A percentile compares a stretch with the other conserved stretches of the same genome.
Conservation (phyloP, 2,113 vertebrate genomes). For the Pelecanoides urinatrix region DNA sequence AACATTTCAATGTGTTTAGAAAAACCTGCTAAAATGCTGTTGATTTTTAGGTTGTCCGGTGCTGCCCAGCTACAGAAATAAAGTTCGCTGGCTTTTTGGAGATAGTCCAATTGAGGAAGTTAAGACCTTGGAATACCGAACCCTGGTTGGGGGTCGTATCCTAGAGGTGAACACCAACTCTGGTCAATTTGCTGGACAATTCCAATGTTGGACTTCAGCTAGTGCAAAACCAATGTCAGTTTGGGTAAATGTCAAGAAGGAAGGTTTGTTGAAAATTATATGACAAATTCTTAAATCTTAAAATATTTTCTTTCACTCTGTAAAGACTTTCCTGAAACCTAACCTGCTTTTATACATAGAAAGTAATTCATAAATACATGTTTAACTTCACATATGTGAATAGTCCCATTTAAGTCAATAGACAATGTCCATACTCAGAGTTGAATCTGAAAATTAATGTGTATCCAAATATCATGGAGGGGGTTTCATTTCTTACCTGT, state of each 20-base stretch:
- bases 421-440: neutral
- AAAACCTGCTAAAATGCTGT: neutral
- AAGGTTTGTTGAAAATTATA: conserved; percentile 73
- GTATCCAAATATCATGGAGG: neutral
- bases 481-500: neutral
- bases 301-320: neutral
- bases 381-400: neutral
- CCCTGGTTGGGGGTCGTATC: conserved; percentile 74
- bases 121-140: conserved; percentile 59
- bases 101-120: conserved; percentile 68
- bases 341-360: neutral
- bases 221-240: conserved; percentile 70
- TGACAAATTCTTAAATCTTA: conserved; percentile 45
- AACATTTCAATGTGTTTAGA: neutral
- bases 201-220: conserved; percentile 71
- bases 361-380: neutral
- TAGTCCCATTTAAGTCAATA: neutral
- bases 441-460: neutral
- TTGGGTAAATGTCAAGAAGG: conserved; percentile 76
- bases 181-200: conserved; percentile 70
- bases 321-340: neutral
- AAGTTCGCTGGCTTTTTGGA: conserved; percentile 76
- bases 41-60: conserved; percentile 71
- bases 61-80: conserved; percentile 63
- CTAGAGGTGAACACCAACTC: conserved; percentile 79